These are phyloP conservation scores for Netelia fuscicornis DNA, from an alignment of 2,888 invertebrate genomes.

Conservation along the genomic window DNA sequence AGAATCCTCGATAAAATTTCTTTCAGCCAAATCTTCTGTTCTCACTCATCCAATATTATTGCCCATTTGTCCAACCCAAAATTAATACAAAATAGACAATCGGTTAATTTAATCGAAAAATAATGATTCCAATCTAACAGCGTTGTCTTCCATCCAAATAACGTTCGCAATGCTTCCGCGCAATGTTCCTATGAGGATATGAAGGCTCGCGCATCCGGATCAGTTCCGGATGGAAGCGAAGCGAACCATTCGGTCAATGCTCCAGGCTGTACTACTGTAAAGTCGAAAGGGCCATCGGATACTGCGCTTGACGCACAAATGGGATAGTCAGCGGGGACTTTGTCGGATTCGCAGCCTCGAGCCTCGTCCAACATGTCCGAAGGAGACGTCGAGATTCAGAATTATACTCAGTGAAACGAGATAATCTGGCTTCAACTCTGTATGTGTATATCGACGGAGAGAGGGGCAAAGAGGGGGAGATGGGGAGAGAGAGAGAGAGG, in stretches of 20 bases:
- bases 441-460: slow-evolving; percentile 19
- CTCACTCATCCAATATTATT: too few species aligned
- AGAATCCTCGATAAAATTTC: too few species aligned
- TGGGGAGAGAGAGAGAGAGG: background rate
- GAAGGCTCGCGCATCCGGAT: background rate
- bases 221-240: background rate
- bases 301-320: background rate
- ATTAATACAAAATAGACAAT: too few species aligned
- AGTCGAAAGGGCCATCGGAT: background rate
- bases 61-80: too few species aligned
- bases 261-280: background rate
- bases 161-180: too few species aligned
- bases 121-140: too few species aligned
- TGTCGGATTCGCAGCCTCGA: slow-evolving; percentile 27
- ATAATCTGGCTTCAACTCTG: slow-evolving; percentile 54
- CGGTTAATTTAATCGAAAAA: too few species aligned
- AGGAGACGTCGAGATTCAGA: slow-evolving; percentile 48
- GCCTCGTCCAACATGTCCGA: slow-evolving; percentile 39
- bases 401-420: slow-evolving; percentile 44
- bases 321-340: slow-evolving; percentile 28
- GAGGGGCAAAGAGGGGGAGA: background rate
- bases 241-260: background rate
- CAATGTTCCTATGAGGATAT: too few species aligned
- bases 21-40: too few species aligned
- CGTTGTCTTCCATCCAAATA: too few species aligned